Conservation (phyloP, 2,888 invertebrate species). For the Eubasilissa splendida region DNA sequence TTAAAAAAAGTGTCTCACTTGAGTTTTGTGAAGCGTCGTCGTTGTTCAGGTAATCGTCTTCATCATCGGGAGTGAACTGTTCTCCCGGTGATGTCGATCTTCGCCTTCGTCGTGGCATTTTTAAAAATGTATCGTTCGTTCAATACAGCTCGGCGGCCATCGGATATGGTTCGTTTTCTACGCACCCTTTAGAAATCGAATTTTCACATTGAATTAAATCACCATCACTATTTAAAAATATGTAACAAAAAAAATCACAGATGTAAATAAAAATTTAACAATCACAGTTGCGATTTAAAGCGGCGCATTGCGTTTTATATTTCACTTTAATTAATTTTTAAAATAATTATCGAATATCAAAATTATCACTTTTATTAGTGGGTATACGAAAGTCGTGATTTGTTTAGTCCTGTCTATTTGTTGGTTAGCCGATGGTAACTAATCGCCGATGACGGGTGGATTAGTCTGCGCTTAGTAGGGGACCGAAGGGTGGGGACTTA, state of each 20-base stretch:
- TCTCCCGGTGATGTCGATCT: slow-evolving; percentile 52
- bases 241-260: neutral
- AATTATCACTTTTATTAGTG: neutral
- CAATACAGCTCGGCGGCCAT: neutral
- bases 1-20: slow-evolving; percentile 40
- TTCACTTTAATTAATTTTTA: neutral
- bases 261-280: neutral
- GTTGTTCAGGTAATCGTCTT: slow-evolving; percentile 54
- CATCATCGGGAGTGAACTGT: slow-evolving; percentile 52
- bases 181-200: neutral
- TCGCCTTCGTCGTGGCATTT: slow-evolving; percentile 55
- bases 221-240: neutral
- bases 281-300: neutral
- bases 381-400: neutral
- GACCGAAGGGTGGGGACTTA: slow-evolving; percentile 19
- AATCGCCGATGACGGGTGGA: slow-evolving; percentile 54
- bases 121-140: neutral
- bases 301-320: neutral
- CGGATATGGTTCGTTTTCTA: no score
- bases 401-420: slow-evolving; percentile 18
- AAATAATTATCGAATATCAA: neutral
- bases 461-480: slow-evolving; percentile 48
- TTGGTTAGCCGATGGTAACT: slow-evolving; percentile 44
- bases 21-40: slow-evolving; percentile 55
- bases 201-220: neutral